Conservation (phyloP, 2,888 invertebrate genomes). For the Ceriagrion tenellum region DNA sequence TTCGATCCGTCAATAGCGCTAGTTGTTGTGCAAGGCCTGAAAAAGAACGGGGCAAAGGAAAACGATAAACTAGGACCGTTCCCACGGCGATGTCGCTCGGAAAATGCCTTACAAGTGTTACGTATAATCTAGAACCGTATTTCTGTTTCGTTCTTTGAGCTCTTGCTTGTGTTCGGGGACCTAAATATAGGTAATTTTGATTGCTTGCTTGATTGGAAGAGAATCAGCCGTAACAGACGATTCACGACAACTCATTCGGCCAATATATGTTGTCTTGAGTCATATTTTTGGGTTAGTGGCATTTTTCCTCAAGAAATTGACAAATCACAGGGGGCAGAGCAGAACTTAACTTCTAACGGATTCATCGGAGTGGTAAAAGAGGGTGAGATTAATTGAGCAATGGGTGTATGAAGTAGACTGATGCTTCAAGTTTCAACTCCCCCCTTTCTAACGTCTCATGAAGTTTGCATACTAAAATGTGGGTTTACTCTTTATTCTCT, state of each 20-base stretch:
- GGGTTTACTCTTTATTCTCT: too few relatives aligned
- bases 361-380: too few relatives aligned
- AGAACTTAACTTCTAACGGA: too few relatives aligned
- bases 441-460: too few relatives aligned
- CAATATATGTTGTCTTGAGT: neutral
- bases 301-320: too few relatives aligned
- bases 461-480: too few relatives aligned
- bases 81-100: neutral
- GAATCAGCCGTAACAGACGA: neutral
- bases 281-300: neutral
- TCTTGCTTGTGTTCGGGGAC: neutral
- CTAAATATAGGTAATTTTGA: neutral
- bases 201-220: neutral
- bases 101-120: neutral
- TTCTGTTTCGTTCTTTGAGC: neutral
- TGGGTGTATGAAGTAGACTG: too few relatives aligned
- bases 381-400: too few relatives aligned
- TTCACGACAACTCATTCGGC: neutral
- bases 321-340: too few relatives aligned
- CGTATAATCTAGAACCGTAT: neutral
- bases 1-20: neutral
- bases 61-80: neutral
- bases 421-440: too few relatives aligned
- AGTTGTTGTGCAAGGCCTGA: neutral
- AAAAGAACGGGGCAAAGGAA: neutral